Base-by-base conservation (phyloP, 2,888 invertebrate species). In the Dynastes tityus region DNA sequence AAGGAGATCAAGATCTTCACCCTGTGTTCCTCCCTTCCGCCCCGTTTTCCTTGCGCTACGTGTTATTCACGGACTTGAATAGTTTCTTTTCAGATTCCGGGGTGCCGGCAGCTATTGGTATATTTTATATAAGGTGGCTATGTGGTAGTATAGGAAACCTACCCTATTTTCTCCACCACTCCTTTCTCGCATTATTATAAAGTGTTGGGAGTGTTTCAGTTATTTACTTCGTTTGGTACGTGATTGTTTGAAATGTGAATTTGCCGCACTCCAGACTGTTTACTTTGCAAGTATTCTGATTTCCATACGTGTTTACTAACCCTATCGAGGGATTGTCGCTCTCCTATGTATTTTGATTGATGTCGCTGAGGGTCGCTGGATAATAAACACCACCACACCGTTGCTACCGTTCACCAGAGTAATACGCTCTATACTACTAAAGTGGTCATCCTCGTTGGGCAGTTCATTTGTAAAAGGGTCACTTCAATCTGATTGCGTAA, bases 161-260 rank as follows among this genome's bases (percentile, higher is more conserved):
- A 45, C 45, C 45, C 45, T 63, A 63, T 63, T 63, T 63, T 63
- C 27, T 63, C 13, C 27, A 13, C 27, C 32, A 40, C 29, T 16
- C 65, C 67, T 61, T 61, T 27, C 73, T 45, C 45, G 45, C 78
- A 63, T 78, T 78, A 68, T 76, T 75, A 78, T 76, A 75, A 76
- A 78, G 78, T 75, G 75, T 76, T 74, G 78, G 74, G 73, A 45
- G 78, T 78, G 75, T 64, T 77, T 78, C 78, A 75, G 78, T 65
- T 78, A 78, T 78, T 78, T 78, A 78, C 78, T 78, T 78, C 78
- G 70, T 78, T 78, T 76, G 78, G 76, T 78, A 76, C 79, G 77
- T 80, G 79, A 80, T 80, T 80, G 80, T 80, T 80, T 77, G 80
- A 79, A 78, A 80, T 80, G 80, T 64, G 80, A 80, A 80, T 79